Base-by-base conservation (phyloP, 2,888 invertebrate genomes). In the Brachypterus glaber region DNA sequence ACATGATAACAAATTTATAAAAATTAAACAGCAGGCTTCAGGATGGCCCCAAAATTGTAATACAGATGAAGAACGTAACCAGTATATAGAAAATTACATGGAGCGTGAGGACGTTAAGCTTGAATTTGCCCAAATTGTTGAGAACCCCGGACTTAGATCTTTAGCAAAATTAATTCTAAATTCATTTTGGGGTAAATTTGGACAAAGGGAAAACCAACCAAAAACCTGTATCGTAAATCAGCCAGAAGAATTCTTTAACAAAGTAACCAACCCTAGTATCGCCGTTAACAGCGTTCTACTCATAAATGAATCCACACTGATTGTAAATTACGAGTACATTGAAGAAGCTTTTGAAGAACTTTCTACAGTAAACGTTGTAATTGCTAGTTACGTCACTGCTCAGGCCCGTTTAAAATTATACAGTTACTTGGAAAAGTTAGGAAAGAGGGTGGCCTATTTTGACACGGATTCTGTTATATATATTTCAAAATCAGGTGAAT, bases 401-500 rank as follows among this genome's bases (percentile, higher is more conserved):
- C 39, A n/a, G n/a, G n/a, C n/a, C n/a, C n/a, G n/a, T n/a, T n/a
- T n/a, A n/a, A n/a, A n/a, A n/a, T n/a, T n/a, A n/a, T n/a, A n/a
- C n/a, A n/a, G n/a, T n/a, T n/a, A n/a, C n/a, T n/a, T n/a, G n/a
- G n/a, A n/a, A n/a, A 40, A 37, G 15, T 35, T 66, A 2, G 49
- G 42, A 2, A 33, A 48, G 7, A 32, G 54, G 3, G 53, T 55
- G 2, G 31, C 64, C 4, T 63, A 64, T 44, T 59, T 46, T 21
- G 61, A 64, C 32, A 64, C 63, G 1, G 62, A 63, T 39, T 53
- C 52, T 2, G 49, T 60, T 3, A 55, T 64, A 24, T 62, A 51
- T 36, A 11, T 35, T 3, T 21, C 25, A 1, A 37, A 27, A 39
- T 18, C 30, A 5, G 33, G 25, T 2, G 48, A 54, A 32, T 55